Base-by-base conservation (phyloP, 1,140 invertebrate species). In the Popillia japonica region DNA sequence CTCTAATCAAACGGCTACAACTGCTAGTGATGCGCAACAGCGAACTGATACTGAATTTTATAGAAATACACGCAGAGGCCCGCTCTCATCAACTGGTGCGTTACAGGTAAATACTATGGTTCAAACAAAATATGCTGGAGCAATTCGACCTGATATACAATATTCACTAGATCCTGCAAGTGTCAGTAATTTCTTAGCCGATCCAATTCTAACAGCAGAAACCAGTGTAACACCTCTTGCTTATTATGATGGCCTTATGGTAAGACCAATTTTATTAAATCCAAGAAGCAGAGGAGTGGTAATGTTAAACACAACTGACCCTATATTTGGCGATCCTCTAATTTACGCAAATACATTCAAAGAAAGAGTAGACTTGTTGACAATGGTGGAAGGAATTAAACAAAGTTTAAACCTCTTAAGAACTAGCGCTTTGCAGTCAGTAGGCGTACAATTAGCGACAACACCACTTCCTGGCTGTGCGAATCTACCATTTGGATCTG, bases 281-380 rank as follows among this genome's bases (percentile, higher is more conserved):
- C 92, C 92, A 6, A 87, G 89, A 80, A 92, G 91, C 59, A 85
- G 86, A 80, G 93, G 93, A 9, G 85, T 84, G 14, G 87, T 94
- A 9, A 81, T 87, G 79, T 83, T 94, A 2, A 89, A 87, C 74
- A 88, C 85, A 23, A 88, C 84, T 2, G 88, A 91, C 90, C 90
- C 93, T 81, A 76, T 85, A 68, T 85, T 84, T 22, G 89, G 90
- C 2, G 86, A 89, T 78, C 94, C 94, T 4, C 78, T 91, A 34
- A 90, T 95, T 72, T 89, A 92, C 82, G 90, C 93, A 4, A 92
- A 92, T 80, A 93, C 92, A 81, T 90, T 93, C 59, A 79, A 89
- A n/a, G 88, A 91, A 68, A 78, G 84, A 72, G 84, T 87, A n/a
- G 92, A 92, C 83, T 79, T 91, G 22, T 76, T 87, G 14, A 87